Base-by-base conservation (phyloP, 2,113 vertebrate genomes). In the Xiphophorus maculatus region DNA sequence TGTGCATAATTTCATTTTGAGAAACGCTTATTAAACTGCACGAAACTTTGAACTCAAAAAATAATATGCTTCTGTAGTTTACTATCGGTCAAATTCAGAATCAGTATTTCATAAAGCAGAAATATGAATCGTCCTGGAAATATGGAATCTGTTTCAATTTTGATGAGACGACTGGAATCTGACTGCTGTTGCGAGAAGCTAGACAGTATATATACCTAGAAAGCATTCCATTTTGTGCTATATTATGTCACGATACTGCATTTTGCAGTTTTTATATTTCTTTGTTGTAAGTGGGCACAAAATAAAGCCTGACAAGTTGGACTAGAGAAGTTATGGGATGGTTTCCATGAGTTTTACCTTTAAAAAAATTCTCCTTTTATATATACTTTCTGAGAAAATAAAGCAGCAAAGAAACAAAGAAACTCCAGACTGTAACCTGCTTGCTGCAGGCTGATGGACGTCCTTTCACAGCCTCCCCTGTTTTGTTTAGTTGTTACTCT, bases 351-450 rank as follows among this genome's bases (percentile, higher is more conserved):
- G 37, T 17, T 73, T 84, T 7, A 4, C 66, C 79, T 81, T 81
- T 67, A 9, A 3, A 11, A 84, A 79, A 42, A 79, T 61, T 32
- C 22, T 33, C 71, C 80, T 84, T 48, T 48, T 67, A 81, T 84
- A 76, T 77, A 77, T 81, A 82, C 84, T 89, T 79, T 77, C 81
- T 54, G 9, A 58, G 22, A 1, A 58, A 48, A 48, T n/a, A 58
- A 58, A n/a, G 51, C 51, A 25, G 6, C 22, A 25, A 17, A 54
- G 51, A 54, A 54, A 54, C 51, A 54, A 54, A 25, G 22, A 54
- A 7, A 19, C 4, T 48, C 4, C 15, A 4, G 15, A 48, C 15
- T 48, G 44, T 19, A 48, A 48, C 44, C 44, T 48, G 44, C 1
- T 48, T 48, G 14, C 44, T 48, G 44, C 44, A 48, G 44, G 44